Evolutionary conservation across 2,797 vertebrate species (phyloP).

Genomic region (Fistularia tabacaria): DNA sequence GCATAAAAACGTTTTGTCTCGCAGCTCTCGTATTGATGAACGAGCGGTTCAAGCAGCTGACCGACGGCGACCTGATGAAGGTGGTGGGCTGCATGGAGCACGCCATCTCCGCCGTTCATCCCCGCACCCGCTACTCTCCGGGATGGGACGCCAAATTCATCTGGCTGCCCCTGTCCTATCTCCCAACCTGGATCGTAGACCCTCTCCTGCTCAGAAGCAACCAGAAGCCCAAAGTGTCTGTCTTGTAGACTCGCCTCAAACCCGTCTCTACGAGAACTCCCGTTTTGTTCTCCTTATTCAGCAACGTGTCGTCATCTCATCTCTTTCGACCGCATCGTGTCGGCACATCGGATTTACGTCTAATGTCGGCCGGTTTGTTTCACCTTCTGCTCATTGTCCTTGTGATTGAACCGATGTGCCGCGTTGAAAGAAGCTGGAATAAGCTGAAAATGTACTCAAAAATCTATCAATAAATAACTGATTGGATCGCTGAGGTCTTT

Average conservation of each 20-base stretch:
- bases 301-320: background rate
- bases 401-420: too few relatives aligned
- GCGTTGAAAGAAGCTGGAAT: too few relatives aligned
- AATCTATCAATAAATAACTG: too few relatives aligned
- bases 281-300: background rate
- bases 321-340: background rate
- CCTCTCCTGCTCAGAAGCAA: constrained; percentile 35
- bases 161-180: constrained; percentile 83
- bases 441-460: too few relatives aligned
- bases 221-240: constrained; percentile 36
- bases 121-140: constrained; percentile 79
- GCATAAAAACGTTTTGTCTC: constrained; percentile 12
- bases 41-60: constrained; percentile 30
- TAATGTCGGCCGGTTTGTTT: too few relatives aligned
- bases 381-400: too few relatives aligned
- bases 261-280: too few relatives aligned
- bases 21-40: constrained; percentile 41
- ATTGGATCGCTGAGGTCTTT: too few relatives aligned
- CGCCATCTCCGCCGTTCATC: constrained; percentile 76
- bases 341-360: too few relatives aligned
- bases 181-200: constrained; percentile 77
- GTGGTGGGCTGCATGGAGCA: constrained; percentile 86
- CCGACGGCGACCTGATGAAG: constrained; percentile 67
- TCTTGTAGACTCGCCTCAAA: constrained; percentile 10
- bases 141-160: constrained; percentile 87